Percentiles rank a stretch among this genome's conserved stretches.
phyloP scores from a whole-genome alignment of 2,113 vertebrate genomes.

The Jaculus jaculus region DNA sequence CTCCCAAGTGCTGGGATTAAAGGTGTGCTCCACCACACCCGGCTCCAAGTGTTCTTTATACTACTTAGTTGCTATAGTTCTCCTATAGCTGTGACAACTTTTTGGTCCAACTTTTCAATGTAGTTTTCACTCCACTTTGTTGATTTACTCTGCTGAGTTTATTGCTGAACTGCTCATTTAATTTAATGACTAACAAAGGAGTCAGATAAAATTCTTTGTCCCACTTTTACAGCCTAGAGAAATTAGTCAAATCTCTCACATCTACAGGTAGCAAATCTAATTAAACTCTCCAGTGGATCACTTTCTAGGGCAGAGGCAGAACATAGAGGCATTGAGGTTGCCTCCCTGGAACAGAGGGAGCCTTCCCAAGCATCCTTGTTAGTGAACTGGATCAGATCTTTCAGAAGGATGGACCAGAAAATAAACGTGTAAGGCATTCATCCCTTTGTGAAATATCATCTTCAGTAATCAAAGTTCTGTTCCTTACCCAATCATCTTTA shows the following conservation, averaged over 20 bases:
- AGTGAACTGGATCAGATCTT: conserved; percentile 37
- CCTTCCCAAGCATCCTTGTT: neutral
- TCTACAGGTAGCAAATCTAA: conserved; percentile 64
- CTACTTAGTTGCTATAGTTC: neutral
- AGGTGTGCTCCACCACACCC: too few species aligned
- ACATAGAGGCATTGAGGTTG: neutral
- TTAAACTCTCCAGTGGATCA: conserved; percentile 61
- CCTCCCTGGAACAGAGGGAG: neutral
- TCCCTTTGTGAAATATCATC: neutral
- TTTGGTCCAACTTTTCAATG: conserved; percentile 8
- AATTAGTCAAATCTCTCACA: conserved; percentile 65
- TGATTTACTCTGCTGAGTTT: conserved; percentile 66
- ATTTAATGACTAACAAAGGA: conserved; percentile 61
- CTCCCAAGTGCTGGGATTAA: too few species aligned
- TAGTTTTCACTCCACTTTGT: conserved; percentile 2
- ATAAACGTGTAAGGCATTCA: neutral
- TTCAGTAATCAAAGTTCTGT: neutral
- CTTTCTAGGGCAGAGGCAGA: neutral
- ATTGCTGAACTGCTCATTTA: conserved; percentile 67
- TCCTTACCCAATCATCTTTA: neutral
- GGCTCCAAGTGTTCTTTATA: neutral
- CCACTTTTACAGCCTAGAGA: conserved; percentile 50
- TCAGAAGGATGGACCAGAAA: conserved; percentile 40
- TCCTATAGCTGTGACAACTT: conserved; percentile 23
- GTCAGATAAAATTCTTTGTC: conserved; percentile 55